These are phyloP conservation scores for Prenolepis imparis DNA, from an alignment of 2,888 invertebrate genomes.

Conservation along the genomic window DNA sequence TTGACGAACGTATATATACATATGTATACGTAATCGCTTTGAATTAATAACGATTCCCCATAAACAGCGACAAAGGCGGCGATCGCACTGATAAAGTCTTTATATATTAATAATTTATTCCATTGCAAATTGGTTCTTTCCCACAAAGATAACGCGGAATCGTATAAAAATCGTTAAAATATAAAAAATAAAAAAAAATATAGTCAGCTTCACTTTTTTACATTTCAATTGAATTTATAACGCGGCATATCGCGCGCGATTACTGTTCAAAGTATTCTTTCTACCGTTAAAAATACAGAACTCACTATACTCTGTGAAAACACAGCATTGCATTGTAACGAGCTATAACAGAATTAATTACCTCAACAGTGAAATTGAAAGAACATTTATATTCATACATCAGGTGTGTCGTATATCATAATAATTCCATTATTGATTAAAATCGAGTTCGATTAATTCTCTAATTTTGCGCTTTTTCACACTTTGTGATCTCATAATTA, in stretches of 20 bases:
- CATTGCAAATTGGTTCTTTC: not conserved
- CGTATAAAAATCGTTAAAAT: not conserved
- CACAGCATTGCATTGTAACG: not conserved
- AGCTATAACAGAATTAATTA: conserved; percentile 15
- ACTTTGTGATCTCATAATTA: not conserved
- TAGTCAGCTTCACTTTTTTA: conserved; percentile 1
- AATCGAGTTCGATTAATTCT: not conserved
- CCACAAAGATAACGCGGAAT: conserved; percentile 1
- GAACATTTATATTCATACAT: not conserved
- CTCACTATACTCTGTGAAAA: not conserved
- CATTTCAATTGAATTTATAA: conserved; percentile 13
- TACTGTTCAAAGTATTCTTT: conserved; percentile 4
- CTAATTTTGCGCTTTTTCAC: not conserved
- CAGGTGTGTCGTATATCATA: not conserved
- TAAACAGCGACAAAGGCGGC: not conserved
- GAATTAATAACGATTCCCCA: conserved; percentile 27
- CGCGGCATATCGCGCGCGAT: not conserved
- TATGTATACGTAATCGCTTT: conserved; percentile 3
- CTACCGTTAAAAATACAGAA: not conserved
- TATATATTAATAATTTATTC: conserved; percentile 14
- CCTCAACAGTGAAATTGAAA: not conserved
- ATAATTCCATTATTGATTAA: not conserved
- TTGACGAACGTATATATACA: not conserved
- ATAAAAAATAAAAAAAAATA: too few relatives aligned
- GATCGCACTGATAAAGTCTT: not conserved